phyloP scores from a whole-genome alignment of 2,797 vertebrate species.

The Bradypodion ventrale region DNA sequence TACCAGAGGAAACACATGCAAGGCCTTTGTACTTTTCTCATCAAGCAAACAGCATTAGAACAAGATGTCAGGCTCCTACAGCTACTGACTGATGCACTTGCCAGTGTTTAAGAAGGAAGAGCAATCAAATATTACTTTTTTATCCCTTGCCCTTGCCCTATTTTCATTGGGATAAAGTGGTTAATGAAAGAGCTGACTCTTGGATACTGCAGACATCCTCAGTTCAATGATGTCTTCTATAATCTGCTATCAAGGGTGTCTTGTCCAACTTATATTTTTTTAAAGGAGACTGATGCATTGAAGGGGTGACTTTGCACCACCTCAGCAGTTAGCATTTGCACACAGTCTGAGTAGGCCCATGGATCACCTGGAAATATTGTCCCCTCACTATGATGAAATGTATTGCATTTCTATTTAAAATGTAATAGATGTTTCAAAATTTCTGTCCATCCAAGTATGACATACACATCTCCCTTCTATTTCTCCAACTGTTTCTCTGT shows the following conservation, averaged over 20 bases:
- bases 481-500: not conserved
- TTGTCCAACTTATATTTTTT: not conserved
- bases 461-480: not conserved
- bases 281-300: not conserved
- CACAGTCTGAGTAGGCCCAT: not conserved
- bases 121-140: not conserved
- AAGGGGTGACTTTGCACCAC: not conserved
- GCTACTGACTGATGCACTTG: not conserved
- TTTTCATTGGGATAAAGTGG: not conserved
- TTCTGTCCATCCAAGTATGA: not conserved
- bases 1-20: constrained; percentile 7
- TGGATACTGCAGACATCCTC: not conserved
- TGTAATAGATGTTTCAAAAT: not conserved
- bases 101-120: not conserved
- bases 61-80: not conserved
- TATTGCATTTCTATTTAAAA: not conserved
- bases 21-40: not conserved
- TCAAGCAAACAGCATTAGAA: constrained; percentile 9
- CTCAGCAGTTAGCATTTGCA: not conserved
- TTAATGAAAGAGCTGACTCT: not conserved
- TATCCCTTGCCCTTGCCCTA: not conserved
- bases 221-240: not conserved
- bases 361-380: not conserved
- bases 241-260: not conserved
- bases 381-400: not conserved